These are phyloP conservation scores for Tenthredo scrophulariae DNA, from an alignment of 2,888 invertebrate genomes.

Conservation along the genomic window DNA sequence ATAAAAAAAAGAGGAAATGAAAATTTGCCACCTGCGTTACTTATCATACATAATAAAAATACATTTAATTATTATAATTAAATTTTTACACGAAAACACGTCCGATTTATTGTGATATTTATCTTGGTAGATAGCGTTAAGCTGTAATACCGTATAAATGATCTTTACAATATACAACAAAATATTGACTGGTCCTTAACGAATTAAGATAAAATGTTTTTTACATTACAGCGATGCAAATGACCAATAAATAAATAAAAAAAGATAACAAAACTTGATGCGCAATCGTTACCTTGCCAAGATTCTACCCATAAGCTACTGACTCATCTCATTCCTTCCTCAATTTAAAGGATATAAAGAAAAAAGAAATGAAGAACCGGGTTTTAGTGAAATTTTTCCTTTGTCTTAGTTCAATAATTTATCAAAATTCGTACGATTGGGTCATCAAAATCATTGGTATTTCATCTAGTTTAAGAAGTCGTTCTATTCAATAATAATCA, in stretches of 20 bases:
- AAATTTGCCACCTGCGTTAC: slow-evolving; percentile 23
- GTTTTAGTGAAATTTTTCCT: background rate
- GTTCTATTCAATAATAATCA: background rate
- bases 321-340: background rate
- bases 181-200: slow-evolving; percentile 26
- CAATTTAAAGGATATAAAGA: background rate
- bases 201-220: slow-evolving; percentile 27
- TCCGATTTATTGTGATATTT: slow-evolving; percentile 41
- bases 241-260: slow-evolving; percentile 47
- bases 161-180: slow-evolving; percentile 38
- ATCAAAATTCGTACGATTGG: background rate
- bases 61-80: background rate
- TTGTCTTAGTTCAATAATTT: background rate
- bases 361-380: no score
- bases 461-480: background rate
- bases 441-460: background rate
- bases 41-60: slow-evolving; percentile 3
- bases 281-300: background rate
- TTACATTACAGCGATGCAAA: slow-evolving; percentile 31
- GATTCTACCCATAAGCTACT: background rate
- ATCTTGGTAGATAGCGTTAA: slow-evolving; percentile 17
- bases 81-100: slow-evolving; percentile 23
- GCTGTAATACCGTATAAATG: slow-evolving; percentile 33
- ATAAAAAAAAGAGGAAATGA: background rate
- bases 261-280: background rate